Evolutionary conservation across 1,140 invertebrate species (phyloP).

Genomic region (Hyles euphorbiae): DNA sequence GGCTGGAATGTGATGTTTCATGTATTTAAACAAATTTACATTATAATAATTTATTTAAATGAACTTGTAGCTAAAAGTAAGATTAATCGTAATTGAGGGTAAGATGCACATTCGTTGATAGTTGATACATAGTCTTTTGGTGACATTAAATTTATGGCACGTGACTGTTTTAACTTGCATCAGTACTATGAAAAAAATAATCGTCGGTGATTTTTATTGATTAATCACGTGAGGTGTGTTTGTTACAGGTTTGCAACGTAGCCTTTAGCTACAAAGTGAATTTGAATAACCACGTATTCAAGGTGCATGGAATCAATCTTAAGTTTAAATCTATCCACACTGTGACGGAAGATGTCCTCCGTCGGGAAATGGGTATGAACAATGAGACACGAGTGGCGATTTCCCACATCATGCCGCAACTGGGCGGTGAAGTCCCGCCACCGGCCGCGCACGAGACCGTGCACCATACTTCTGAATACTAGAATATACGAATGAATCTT

Average conservation of each 20-base stretch:
- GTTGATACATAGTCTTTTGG: too few species aligned
- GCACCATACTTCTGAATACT: constrained; percentile 33
- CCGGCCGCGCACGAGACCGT: constrained; percentile 54
- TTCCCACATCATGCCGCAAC: constrained; percentile 52
- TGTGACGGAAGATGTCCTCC: constrained; percentile 61
- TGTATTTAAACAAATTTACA: too few species aligned
- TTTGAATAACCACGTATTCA: constrained; percentile 67
- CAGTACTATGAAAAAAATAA: too few species aligned
- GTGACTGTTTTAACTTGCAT: too few species aligned
- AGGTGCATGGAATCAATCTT: constrained; percentile 65
- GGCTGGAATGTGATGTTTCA: too few species aligned
- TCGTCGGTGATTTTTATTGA: too few species aligned
- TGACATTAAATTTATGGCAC: too few species aligned
- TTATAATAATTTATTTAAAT: too few species aligned
- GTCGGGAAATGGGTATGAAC: constrained; percentile 49
- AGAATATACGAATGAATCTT: neutral
- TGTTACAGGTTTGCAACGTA: constrained; percentile 66
- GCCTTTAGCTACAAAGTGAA: constrained; percentile 73
- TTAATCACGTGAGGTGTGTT: neutral
- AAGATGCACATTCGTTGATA: too few species aligned
- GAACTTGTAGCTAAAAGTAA: too few species aligned
- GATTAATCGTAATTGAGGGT: too few species aligned
- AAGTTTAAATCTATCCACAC: constrained; percentile 70
- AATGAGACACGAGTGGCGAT: constrained; percentile 50
- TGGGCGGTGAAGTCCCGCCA: constrained; percentile 37